Evolutionary conservation across 2,113 vertebrate species (phyloP).

Genomic region (Meles meles): DNA sequence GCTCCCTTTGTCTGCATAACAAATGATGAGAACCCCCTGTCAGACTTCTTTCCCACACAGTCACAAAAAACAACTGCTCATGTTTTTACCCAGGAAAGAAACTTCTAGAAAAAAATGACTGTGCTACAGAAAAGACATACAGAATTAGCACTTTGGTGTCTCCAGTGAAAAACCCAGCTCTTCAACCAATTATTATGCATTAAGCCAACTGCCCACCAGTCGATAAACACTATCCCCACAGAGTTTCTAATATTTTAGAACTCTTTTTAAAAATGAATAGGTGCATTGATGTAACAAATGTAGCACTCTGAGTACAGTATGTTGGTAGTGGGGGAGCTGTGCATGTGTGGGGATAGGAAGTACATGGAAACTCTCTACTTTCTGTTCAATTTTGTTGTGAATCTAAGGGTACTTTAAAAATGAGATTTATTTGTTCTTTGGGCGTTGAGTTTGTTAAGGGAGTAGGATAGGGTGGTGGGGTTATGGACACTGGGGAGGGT

Average conservation of each 20-base stretch:
- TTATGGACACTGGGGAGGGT: no score
- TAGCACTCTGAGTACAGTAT: background rate
- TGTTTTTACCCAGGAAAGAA: background rate
- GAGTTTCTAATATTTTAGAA: background rate
- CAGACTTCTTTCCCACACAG: background rate
- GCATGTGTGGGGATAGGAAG: fast-evolving
- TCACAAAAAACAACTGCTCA: background rate
- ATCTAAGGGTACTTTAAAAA: background rate
- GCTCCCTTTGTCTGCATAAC: background rate
- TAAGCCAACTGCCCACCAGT: background rate
- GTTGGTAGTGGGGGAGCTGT: fast-evolving
- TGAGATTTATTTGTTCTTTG: background rate
- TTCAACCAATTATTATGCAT: background rate
- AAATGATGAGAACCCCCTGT: background rate
- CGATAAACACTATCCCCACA: background rate
- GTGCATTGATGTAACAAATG: fast-evolving
- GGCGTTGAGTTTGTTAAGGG: no score
- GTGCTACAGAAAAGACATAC: background rate
- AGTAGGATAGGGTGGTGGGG: no score
- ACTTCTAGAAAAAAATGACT: background rate
- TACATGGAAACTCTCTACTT: background rate
- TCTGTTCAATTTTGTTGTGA: background rate
- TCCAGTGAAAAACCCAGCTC: background rate
- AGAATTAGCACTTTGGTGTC: background rate
- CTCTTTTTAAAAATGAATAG: background rate